Base-by-base conservation (phyloP, 2,113 vertebrate species). In the Clarias magur region DNA sequence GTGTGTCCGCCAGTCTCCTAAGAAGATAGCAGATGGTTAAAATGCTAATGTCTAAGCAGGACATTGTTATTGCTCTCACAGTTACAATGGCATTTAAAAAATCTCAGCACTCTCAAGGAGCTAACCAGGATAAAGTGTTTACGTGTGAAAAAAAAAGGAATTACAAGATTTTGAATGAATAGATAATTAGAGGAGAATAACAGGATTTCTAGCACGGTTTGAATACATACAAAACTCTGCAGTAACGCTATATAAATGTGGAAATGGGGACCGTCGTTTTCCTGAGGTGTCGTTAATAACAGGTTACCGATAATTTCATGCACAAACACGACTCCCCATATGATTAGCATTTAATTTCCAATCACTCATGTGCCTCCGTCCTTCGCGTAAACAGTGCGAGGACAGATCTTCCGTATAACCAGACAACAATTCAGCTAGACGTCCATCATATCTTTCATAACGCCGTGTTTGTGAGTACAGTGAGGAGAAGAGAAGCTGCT, bases 401-500 rank as follows among this genome's bases (percentile, higher is more conserved):
- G 38, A 62, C 21, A 62, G 21, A 25, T 25, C 27, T 80, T 8
- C 79, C 8, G 59, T 42, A 25, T 38, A 81, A 42, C 79, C 79
- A 16, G 16, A 42, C 79, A 81, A 81, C 79, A 42, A 59, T 70
- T 70, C 13, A 48, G 27, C 67, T 0, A 57, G 65, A 56, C 27
- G 15, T 30, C 48, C 42, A 57, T 57, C 62, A 57, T 80, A 57
- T 65, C 85, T 68, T 53, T 72, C 72, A 53, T 62, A 62, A 63
- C 72, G 27, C 56, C 38, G n/a, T 19, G 88, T 78, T 15, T 62
- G 79, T 23, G 57, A 62, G 57, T 81, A 38, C 76, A 88, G 79
- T 79, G 72, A 54, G 80, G 67, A 90, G 83, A 85, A 62, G 57
- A 42, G 57, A 81, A 81, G 57, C 57, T 2, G 79, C 30, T 81